Base-by-base conservation (phyloP, 2,113 vertebrate species). In the Scolopax mira region DNA sequence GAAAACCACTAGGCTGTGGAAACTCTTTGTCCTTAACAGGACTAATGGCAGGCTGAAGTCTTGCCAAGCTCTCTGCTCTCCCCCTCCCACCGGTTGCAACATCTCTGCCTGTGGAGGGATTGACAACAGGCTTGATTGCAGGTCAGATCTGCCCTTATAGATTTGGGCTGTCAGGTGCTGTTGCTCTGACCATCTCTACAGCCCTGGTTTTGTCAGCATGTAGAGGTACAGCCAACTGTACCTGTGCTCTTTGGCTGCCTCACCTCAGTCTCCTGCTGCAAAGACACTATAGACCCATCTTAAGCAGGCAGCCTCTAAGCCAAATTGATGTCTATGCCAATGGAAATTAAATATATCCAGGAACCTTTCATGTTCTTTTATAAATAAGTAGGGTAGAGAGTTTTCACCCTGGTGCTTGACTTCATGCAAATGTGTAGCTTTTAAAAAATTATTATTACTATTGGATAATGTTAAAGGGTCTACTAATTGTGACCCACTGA, bases 11-110 rank as follows among this genome's bases (percentile, higher is more conserved):
- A 61, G 39, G 31, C 33, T 95, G 48, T 87, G 77, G 78, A 93
- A 94, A 95, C 18, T 80, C 78, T 90, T 91, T 90, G 64, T 92
- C 90, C 62, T 88, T 67, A 90, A 61, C 33, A 84, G 51, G 28
- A 46, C 65, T 62, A 18, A 65, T 60, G 67, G 44, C 52, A 41
- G 54, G 44, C 46, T 93, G 86, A 86, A 91, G 25, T 7, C 54
- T 74, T 79, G 85, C 90, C 89, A 92, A 96, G 52, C 4, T 42
- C 51, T 78, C 78, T 0, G 0, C 33, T 58, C 72, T 91, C 61
- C 61, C 22, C 9, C 57, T 90, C 54, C 55, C 24, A 41, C 31
- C 1, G 3, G 19, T 88, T 96, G 83, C 77, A 92, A 95, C 77
- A 95, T 92, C 73, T 62, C 69, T 51, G 69, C 31, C 49, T 92